A percentile compares a stretch with the other conserved stretches of the same genome.
Conservation (phyloP, 1,140 invertebrate species). For the Drosophila yakuba region DNA sequence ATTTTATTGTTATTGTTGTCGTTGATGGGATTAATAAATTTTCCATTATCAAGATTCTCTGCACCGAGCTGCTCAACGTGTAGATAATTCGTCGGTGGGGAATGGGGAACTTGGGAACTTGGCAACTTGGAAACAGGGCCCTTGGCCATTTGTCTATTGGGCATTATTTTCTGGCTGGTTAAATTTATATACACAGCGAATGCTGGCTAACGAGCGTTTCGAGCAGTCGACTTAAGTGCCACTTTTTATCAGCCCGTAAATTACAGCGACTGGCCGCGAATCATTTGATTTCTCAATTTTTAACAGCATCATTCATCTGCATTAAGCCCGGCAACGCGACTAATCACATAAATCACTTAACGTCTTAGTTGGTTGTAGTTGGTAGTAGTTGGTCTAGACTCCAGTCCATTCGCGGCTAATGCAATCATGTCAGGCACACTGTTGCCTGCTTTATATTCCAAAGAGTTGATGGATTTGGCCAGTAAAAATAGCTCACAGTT, state of each 20-base stretch:
- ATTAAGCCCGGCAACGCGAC: constrained; percentile 30
- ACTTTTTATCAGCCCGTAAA: constrained; percentile 55
- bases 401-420: constrained; percentile 23
- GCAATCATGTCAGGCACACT: constrained; percentile 15
- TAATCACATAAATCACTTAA: constrained; percentile 67
- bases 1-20: constrained; percentile 83
- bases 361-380: constrained; percentile 25
- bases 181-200: constrained; percentile 73
- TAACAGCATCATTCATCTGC: constrained; percentile 44
- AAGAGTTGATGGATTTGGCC: constrained; percentile 2
- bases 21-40: constrained; percentile 83
- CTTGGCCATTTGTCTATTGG: constrained; percentile 69
- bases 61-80: constrained; percentile 51
- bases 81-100: constrained; percentile 44
- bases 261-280: constrained; percentile 24
- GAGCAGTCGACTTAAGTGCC: constrained; percentile 43
- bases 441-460: neutral
- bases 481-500: neutral
- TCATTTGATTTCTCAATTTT: constrained; percentile 42
- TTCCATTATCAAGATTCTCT: constrained; percentile 78
- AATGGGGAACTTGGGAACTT: neutral
- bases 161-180: constrained; percentile 82
- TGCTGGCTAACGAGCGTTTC: constrained; percentile 71
- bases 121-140: constrained; percentile 8
- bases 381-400: constrained; percentile 24